Evolutionary conservation across 2,797 vertebrate genomes (phyloP), one percentile per base, ranked within the genome.

Genomic region (Eptatretus atami): DNA sequence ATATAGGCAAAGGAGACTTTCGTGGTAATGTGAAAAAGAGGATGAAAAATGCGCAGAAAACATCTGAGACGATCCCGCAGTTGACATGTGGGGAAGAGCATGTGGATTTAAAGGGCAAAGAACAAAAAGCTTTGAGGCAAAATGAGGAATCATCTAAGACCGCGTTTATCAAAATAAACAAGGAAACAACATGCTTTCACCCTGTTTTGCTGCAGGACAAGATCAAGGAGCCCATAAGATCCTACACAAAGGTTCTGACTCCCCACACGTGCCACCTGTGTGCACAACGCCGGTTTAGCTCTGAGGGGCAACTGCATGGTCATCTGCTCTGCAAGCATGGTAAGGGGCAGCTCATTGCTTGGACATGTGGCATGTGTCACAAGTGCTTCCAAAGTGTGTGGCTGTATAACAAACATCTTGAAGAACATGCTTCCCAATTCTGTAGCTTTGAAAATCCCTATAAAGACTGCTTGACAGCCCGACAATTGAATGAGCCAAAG

Each of bases 201-300:
- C 31, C 31, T 44, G 6, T 44, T 44, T 44, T 44, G 6, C 31
- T 44, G 31, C 31, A 44, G 31, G 57, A 11, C 57, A 24, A 61
- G 57, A n/a, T 61, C n/a, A 61, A 24, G 9, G 57, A 61, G 57
- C 57, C n/a, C 57, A 24, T 12, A 3, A 24, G 57, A n/a, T n/a
- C n/a, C 57, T 24, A 61, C 57, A 61, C 2, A n/a, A n/a, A n/a
- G 57, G n/a, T 61, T n/a, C 57, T 61, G 57, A n/a, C 87, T 10
- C 88, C 86, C 0, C 90, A 88, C 1, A 99, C 88, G 63, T 99
- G 90, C 72, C 95, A 95, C 73, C 87, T 99, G 88, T 99, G 92
- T 1, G 92, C 95, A 65, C 84, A 96, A 75, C 81, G 90, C 64
- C 83, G 86, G 66, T 99, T 99, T 72, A 80, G 87, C 75, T 99